Conservation (phyloP, 2,797 vertebrate genomes). For the Parauchenoglanis punctatus region DNA sequence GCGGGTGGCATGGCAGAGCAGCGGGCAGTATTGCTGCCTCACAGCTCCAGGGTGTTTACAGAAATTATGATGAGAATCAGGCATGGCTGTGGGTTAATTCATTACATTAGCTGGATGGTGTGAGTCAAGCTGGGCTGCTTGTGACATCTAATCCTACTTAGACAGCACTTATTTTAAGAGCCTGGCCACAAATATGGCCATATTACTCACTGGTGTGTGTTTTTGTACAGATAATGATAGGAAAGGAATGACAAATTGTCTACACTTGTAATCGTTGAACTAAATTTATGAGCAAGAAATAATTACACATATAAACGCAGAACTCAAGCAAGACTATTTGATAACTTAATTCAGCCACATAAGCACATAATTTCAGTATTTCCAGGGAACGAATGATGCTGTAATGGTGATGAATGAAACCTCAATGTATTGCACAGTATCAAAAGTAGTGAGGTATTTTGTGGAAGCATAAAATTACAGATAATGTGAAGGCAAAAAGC, state of each 20-base stretch:
- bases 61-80: conserved; percentile 18
- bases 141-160: conserved; percentile 54
- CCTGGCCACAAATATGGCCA: conserved; percentile 11
- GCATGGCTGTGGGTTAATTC: conserved; percentile 57
- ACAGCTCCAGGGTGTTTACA: conserved; percentile 8
- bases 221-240: neutral
- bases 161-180: conserved; percentile 5
- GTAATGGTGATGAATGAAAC: neutral
- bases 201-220: neutral
- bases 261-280: neutral
- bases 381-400: neutral
- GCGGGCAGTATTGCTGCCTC: neutral
- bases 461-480: conserved; percentile 23
- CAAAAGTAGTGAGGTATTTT: conserved; percentile 17
- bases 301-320: conserved; percentile 19
- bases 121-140: conserved; percentile 68
- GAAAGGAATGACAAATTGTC: neutral
- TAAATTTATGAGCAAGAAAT: conserved; percentile 3
- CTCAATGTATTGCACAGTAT: neutral
- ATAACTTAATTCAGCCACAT: conserved; percentile 20
- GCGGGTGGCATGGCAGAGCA: neutral
- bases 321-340: conserved; percentile 12
- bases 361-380: neutral
- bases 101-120: conserved; percentile 66
- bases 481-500: conserved; percentile 19